Base-by-base conservation (phyloP, 2,888 invertebrate genomes). In the Apodemia hepburni region DNA sequence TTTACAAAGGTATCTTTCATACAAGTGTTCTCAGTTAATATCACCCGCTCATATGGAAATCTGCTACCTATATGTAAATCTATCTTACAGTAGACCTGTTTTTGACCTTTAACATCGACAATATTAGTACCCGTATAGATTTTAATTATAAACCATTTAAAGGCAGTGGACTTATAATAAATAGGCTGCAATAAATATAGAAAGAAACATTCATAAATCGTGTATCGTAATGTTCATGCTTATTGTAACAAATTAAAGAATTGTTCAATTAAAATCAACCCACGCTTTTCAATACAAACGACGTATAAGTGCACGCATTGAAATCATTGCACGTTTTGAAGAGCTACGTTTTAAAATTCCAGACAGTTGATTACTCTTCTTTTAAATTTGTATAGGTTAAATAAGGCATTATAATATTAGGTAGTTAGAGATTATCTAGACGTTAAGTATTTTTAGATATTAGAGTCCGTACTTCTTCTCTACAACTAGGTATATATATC, bases 211-310 rank as follows among this genome's bases (percentile, higher is more conserved):
- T 59, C 38, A 59, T 42, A 59, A 59, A 59, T 18, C 49, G 18
- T 61, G 59, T 57, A 61, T 60, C 61, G 61, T 65, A 64, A 68
- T 65, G 59, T 58, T 59, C 29, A 45, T 47, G 47, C 45, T 47
- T 42, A 42, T 42, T 38, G 59, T 35, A 62, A 69, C 66, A 65
- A 67, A 70, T 68, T 67, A 80, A 81, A 82, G 78, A 78, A 77
- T 79, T 79, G 77, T 76, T 78, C 79, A 82, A 85, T 85, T 84
- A 82, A 81, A 81, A 75, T 71, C 81, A 68, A 75, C 87, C 85
- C 81, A 87, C 85, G 81, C 69, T 51, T 29, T 29, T 45, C 57
- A 61, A 61, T 64, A 61, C 47, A 57, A 65, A 64, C 33, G 59
- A 57, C 64, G 66, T 45, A 60, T 27, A 7, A 57, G 54, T 54